Percentiles rank a stretch among this genome's conserved stretches.
phyloP scores from a whole-genome alignment of 2,888 invertebrate genomes.

The Matsumyia berberina region DNA sequence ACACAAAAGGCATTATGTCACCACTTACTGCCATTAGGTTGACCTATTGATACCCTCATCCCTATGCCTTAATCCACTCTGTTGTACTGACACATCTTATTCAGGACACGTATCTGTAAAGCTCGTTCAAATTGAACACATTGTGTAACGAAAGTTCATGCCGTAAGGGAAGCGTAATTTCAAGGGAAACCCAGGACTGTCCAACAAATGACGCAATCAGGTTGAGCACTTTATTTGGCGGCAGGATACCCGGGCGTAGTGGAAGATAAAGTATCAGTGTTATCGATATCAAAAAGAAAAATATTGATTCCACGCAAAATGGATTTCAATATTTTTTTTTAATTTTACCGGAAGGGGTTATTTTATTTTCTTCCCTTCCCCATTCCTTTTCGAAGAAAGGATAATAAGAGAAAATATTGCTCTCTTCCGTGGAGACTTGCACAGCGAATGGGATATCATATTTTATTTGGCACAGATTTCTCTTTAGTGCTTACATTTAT shows the following conservation, averaged over 20 bases:
- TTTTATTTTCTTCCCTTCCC: not conserved
- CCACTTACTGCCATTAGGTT: not conserved
- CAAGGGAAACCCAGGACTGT: constrained; percentile 1
- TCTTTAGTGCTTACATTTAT: not conserved
- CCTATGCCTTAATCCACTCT: constrained; percentile 1
- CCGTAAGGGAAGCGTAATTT: not conserved
- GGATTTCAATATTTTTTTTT: not conserved
- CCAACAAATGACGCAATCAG: constrained; percentile 6
- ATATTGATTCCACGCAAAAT: constrained; percentile 12
- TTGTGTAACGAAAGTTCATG: not conserved
- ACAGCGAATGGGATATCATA: not conserved
- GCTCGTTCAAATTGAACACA: not conserved
- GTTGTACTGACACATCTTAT: constrained; percentile 1
- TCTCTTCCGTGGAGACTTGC: not conserved
- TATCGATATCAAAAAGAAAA: constrained; percentile 7
- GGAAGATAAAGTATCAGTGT: not conserved
- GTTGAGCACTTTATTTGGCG: not conserved
- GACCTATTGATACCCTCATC: not conserved
- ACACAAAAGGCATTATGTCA: not conserved
- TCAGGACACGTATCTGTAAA: constrained; percentile 19
- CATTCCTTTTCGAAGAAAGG: not conserved
- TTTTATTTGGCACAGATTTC: constrained; percentile 2
- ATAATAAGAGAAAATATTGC: not conserved
- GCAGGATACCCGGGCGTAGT: not conserved
- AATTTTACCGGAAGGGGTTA: not conserved